These are phyloP conservation scores for Chloropsis cyanopogon DNA, from an alignment of 2,113 vertebrate genomes.

Conservation along the genomic window DNA sequence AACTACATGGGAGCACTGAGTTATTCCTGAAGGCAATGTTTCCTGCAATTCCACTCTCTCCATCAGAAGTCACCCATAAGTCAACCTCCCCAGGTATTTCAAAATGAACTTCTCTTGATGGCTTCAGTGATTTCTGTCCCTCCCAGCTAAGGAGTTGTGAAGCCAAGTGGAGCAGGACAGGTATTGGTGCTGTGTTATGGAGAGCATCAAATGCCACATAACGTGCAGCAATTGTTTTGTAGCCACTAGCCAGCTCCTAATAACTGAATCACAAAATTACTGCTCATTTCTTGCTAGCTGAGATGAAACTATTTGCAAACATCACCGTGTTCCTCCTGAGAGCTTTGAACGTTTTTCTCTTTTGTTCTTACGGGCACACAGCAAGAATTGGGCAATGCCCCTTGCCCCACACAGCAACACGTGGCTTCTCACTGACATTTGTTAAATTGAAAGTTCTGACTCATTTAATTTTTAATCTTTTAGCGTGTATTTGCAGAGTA, in stretches of 20 bases:
- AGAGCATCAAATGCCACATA: constrained; percentile 2
- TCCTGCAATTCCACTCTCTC: constrained; percentile 65
- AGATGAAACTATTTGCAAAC: constrained; percentile 36
- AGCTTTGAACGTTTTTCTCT: neutral
- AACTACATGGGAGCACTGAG: neutral
- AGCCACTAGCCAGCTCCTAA: constrained; percentile 54
- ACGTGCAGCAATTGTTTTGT: constrained; percentile 17
- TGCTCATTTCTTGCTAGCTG: constrained; percentile 50
- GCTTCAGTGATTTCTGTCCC: constrained; percentile 31
- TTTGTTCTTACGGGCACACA: neutral
- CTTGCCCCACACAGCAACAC: neutral
- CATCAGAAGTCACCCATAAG: constrained; percentile 61
- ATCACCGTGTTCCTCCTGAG: neutral
- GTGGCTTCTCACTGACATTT: neutral
- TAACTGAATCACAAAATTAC: constrained; percentile 33
- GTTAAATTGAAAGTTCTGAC: neutral
- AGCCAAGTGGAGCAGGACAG: neutral
- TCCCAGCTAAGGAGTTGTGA: neutral
- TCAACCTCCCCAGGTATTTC: constrained; percentile 59
- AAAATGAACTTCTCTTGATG: constrained; percentile 54
- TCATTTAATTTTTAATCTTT: neutral
- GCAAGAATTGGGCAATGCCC: neutral
- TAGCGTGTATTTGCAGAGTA: neutral
- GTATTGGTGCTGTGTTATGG: neutral
- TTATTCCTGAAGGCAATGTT: constrained; percentile 59